These are phyloP conservation scores for Heliconius himera DNA, from an alignment of 1,140 invertebrate species.

Conservation along the genomic window DNA sequence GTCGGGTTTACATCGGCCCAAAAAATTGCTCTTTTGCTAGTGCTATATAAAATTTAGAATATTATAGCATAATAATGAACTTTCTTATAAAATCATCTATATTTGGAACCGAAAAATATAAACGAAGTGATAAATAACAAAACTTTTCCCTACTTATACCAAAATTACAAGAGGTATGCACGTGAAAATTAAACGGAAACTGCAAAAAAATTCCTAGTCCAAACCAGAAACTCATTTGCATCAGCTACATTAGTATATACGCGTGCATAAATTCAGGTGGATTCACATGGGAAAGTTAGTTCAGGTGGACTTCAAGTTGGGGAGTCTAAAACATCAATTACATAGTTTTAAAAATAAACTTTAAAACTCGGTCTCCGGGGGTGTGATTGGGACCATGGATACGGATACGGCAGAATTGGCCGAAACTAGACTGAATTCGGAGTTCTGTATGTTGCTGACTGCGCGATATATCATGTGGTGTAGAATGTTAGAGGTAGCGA, in stretches of 20 bases:
- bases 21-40: no score
- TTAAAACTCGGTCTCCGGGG: slow-evolving; percentile 25
- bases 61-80: no score
- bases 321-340: slow-evolving; percentile 34
- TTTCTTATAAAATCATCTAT: no score
- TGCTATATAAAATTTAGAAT: no score
- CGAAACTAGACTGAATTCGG: slow-evolving; percentile 24
- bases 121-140: no score
- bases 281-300: slow-evolving; percentile 24
- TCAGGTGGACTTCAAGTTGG: slow-evolving; percentile 17
- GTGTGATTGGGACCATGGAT: slow-evolving; percentile 27
- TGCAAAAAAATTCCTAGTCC: not conserved
- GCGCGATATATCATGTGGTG: slow-evolving; percentile 23
- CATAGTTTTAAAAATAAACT: slow-evolving; percentile 37
- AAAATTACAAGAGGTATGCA: no score
- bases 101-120: no score
- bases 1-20: no score
- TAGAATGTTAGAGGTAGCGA: slow-evolving; percentile 1
- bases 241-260: not conserved
- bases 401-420: slow-evolving; percentile 26
- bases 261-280: not conserved
- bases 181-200: not conserved
- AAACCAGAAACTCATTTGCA: not conserved
- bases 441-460: slow-evolving; percentile 26
- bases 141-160: no score